Base-by-base conservation (phyloP, 2,113 vertebrate genomes). In the Anhinga rufa region DNA sequence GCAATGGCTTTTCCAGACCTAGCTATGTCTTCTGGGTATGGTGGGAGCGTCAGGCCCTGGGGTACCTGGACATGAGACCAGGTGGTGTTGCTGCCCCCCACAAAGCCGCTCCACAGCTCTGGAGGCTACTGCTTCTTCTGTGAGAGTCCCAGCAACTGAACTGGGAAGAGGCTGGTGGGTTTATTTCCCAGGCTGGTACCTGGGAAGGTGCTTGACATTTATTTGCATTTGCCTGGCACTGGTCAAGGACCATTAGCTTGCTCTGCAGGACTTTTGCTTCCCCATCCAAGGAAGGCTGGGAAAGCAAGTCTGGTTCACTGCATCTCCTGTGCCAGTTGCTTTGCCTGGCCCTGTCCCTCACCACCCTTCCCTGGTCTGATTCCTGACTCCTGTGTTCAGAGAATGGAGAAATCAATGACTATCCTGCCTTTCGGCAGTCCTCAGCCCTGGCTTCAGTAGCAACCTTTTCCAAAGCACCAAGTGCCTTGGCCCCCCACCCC, bases 11-110 rank as follows among this genome's bases (percentile, higher is more conserved):
- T 87, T 72, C 75, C 54, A 82, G 89, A 42, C 46, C 34, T 32
- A 31, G 40, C 38, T 60, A 1, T 16, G 68, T 42, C 26, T 83
- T 77, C 46, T 55, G 86, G 20, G 9, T 38, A 10, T 4, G 2
- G 19, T 2, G 1, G 31, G 34, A 83, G 32, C 0, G 0, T 54
- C 42, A n/a, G 62, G 36, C 12, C 29, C 48, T 52, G 29, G 40
- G 44, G 22, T 51, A 12, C 28, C 34, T 17, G 22, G 57, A 28
- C 16, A 20, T 5, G 28, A 55, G 29, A 36, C 40, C 24, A 55
- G 34, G 17, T 76, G 75, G 40, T 57, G 25, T 42, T 69, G 64
- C 77, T 94, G 72, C 11, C n/a, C 49, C 17, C 61, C 4, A 9
- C 19, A 76, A 76, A 79, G 34, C 31, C 72, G 31, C 15, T 81